These are phyloP conservation scores for Taxidea taxus DNA, from an alignment of 2,113 vertebrate species.

Conservation along the genomic window DNA sequence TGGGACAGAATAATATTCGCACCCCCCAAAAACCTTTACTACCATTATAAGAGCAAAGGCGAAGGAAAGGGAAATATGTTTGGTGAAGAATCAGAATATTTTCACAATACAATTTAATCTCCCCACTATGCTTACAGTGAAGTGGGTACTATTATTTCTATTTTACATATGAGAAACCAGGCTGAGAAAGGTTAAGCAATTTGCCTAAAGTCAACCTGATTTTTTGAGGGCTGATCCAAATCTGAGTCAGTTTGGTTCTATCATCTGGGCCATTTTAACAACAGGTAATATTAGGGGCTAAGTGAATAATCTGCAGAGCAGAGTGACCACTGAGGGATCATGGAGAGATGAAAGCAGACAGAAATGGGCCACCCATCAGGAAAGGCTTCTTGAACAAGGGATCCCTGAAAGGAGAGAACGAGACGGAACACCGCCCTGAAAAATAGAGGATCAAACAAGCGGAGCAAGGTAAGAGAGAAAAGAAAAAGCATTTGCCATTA, in stretches of 20 bases:
- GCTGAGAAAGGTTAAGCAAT: neutral
- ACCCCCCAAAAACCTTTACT: neutral
- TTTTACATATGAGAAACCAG: neutral
- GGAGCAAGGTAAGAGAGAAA: slow-evolving; percentile 42
- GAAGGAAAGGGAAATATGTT: neutral
- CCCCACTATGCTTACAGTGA: neutral
- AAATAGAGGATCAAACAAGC: neutral
- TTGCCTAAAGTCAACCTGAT: neutral
- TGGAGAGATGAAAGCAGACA: neutral
- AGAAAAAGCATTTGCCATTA: slow-evolving; percentile 54
- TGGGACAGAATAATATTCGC: neutral
- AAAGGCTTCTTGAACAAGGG: neutral
- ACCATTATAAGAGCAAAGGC: neutral
- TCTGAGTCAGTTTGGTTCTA: neutral
- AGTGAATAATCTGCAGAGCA: neutral
- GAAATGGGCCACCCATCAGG: neutral
- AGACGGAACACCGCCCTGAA: neutral
- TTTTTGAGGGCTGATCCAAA: neutral
- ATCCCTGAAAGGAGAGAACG: neutral
- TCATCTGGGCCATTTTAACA: neutral
- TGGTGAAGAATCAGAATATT: neutral
- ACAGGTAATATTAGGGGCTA: neutral
- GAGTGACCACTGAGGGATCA: neutral
- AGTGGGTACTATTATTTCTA: neutral
- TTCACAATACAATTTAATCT: neutral